phyloP scores from a whole-genome alignment of 1,140 invertebrate genomes.

The Drosophila kohkoa region DNA sequence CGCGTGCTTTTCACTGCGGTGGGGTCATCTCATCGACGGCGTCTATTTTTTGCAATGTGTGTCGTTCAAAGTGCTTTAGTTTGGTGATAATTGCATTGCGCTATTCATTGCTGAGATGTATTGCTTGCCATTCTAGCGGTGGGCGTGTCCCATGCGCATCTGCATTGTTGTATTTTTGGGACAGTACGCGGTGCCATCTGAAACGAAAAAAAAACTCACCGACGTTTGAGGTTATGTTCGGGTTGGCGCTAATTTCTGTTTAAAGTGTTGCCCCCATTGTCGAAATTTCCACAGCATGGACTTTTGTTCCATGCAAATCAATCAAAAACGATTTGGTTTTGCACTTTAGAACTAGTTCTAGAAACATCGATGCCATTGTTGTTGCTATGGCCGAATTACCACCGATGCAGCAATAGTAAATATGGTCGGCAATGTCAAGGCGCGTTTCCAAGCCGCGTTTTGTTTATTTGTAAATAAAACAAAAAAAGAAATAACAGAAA shows the following conservation, averaged over 20 bases:
- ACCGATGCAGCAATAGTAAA: not conserved
- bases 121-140: constrained; percentile 5
- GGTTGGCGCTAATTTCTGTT: constrained; percentile 53
- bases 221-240: constrained; percentile 74
- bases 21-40: constrained; percentile 36
- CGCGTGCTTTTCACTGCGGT: constrained; percentile 62
- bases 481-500: not conserved
- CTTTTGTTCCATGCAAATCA: constrained; percentile 57
- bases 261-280: constrained; percentile 27
- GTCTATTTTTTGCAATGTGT: constrained; percentile 64
- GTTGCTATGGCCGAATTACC: constrained; percentile 53
- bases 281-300: constrained; percentile 49
- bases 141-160: constrained; percentile 70
- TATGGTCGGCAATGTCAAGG: not conserved
- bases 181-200: constrained; percentile 23
- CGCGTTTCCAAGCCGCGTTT: constrained; percentile 21
- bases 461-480: constrained; percentile 44
- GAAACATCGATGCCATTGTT: constrained; percentile 13
- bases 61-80: constrained; percentile 9
- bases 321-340: constrained; percentile 15
- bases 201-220: constrained; percentile 8
- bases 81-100: constrained; percentile 13
- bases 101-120: not conserved
- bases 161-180: constrained; percentile 62
- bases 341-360: constrained; percentile 23